A percentile compares a stretch with the other conserved stretches of the same genome.
These are phyloP conservation scores for Oncopeltus fasciatus DNA, from an alignment of 1,140 invertebrate species.

Conservation along the genomic window DNA sequence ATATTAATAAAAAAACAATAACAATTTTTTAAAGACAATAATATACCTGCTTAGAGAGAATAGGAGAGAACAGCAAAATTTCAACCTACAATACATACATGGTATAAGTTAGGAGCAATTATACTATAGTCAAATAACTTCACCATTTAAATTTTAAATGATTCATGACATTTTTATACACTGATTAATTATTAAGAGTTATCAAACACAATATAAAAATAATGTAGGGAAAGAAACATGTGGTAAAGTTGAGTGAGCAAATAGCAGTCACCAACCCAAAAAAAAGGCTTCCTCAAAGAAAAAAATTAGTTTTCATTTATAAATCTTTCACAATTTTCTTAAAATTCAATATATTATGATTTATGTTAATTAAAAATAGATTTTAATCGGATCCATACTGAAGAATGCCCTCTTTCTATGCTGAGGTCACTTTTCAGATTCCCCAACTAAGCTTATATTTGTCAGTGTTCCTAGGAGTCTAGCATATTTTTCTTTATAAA, in stretches of 20 bases:
- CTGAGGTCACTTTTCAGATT: constrained; percentile 1
- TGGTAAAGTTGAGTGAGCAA: neutral
- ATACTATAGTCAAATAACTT: no score
- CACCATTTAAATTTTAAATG: no score
- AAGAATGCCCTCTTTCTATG: constrained; percentile 6
- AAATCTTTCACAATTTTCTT: neutral
- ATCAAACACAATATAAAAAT: neutral
- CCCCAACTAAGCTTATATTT: neutral
- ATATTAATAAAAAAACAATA: no score
- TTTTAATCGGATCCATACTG: neutral
- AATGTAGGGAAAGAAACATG: neutral
- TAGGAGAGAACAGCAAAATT: no score
- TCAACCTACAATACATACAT: no score
- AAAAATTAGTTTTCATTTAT: neutral
- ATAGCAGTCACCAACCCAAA: neutral
- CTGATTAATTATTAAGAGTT: no score
- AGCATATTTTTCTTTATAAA: neutral
- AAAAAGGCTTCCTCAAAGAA: neutral
- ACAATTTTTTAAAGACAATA: no score
- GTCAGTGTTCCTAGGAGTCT: neutral
- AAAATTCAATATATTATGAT: neutral
- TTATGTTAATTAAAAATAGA: neutral
- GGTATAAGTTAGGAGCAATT: no score
- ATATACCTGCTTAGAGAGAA: no score
- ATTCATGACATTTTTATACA: no score